A percentile compares a stretch with the other conserved stretches of the same genome.
phyloP scores from a whole-genome alignment of 2,113 vertebrate genomes.

The Oryzias javanicus region DNA sequence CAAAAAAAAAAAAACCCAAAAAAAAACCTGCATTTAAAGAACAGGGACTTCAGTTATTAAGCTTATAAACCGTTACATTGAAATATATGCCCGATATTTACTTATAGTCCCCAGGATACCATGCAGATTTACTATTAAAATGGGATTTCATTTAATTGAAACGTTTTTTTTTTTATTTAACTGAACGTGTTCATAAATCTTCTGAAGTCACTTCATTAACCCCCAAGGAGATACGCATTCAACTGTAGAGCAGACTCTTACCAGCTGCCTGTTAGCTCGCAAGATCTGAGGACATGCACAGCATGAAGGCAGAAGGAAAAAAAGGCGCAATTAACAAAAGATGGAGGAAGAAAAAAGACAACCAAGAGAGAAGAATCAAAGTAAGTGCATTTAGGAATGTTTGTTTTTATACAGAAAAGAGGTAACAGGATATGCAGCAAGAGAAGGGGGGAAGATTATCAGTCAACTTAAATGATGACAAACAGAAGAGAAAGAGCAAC shows the following conservation, averaged over 20 bases:
- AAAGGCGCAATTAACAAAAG: conserved; percentile 71
- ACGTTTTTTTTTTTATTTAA: background rate
- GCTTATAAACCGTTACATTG: no score
- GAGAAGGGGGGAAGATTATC: background rate
- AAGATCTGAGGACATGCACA: conserved; percentile 90
- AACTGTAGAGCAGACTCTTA: conserved; percentile 81
- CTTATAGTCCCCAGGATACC: no score
- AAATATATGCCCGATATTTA: no score
- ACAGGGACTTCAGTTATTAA: no score
- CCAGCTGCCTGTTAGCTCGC: conserved; percentile 92
- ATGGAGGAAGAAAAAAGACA: conserved; percentile 52
- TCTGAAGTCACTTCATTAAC: conserved; percentile 35
- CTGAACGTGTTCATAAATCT: background rate
- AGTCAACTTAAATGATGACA: conserved; percentile 22
- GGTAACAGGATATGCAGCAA: conserved; percentile 24
- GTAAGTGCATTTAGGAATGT: conserved; percentile 32
- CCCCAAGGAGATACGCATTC: conserved; percentile 57
- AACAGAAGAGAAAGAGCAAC: conserved; percentile 4
- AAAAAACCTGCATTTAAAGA: no score
- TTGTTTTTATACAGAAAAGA: conserved; percentile 31
- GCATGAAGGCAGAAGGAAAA: conserved; percentile 76
- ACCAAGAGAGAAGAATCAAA: conserved; percentile 39
- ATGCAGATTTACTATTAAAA: no score
- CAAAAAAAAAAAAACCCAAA: no score
- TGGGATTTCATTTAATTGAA: no score